These are phyloP conservation scores for Lasioglossum leucozonium DNA, from an alignment of 2,888 invertebrate species.

Conservation along the genomic window DNA sequence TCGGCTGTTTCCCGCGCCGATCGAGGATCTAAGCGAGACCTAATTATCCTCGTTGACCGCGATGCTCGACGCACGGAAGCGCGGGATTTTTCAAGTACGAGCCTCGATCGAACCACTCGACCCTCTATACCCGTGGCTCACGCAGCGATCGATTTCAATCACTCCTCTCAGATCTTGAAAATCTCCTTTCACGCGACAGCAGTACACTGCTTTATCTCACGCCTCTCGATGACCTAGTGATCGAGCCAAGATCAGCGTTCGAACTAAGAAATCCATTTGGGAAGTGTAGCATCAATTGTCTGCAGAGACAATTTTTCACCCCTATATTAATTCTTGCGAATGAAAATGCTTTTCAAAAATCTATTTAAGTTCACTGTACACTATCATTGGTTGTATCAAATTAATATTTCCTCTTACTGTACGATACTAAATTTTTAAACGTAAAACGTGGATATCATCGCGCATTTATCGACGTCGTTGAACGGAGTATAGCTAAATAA, in stretches of 20 bases:
- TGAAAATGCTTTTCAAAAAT: neutral
- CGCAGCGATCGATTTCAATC: conserved; percentile 19
- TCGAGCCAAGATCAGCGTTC: neutral
- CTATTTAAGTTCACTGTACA: neutral
- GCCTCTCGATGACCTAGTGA: neutral
- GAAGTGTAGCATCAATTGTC: neutral
- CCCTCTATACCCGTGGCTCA: neutral
- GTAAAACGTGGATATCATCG: too few relatives aligned
- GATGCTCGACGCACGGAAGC: conserved; percentile 25
- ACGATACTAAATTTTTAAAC: too few relatives aligned
- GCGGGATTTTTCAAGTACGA: conserved; percentile 3
- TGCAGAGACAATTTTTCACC: neutral
- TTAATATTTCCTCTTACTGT: too few relatives aligned
- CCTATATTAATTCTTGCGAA: neutral
- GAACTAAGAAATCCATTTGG: neutral
- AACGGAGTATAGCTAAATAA: too few relatives aligned
- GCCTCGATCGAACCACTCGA: conserved; percentile 26
- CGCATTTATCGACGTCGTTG: too few relatives aligned
- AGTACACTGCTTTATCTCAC: neutral
- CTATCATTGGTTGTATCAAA: too few relatives aligned
- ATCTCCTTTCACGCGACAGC: neutral
- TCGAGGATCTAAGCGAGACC: conserved; percentile 27
- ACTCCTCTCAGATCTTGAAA: neutral
- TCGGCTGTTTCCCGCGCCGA: conserved; percentile 29
- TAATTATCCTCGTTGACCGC: conserved; percentile 56